Percentiles rank a stretch among this genome's conserved stretches.
These are phyloP conservation scores for Hemithea aestivaria DNA, from an alignment of 2,888 invertebrate species.

Conservation along the genomic window DNA sequence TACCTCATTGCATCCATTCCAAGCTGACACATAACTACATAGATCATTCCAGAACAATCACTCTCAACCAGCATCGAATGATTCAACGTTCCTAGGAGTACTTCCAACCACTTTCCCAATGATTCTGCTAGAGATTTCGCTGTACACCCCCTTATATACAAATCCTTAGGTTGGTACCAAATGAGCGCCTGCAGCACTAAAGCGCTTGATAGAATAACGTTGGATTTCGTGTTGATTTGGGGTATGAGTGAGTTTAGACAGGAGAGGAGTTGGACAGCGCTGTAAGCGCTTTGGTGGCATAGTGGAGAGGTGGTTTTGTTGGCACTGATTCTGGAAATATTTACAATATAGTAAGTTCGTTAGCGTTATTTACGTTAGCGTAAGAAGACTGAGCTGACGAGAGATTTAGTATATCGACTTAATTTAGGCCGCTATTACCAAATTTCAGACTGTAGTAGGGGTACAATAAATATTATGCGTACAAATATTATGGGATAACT, in stretches of 20 bases:
- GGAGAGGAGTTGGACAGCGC: conserved; percentile 59
- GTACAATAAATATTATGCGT: too few species aligned
- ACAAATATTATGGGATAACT: too few species aligned
- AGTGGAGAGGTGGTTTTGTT: conserved; percentile 52
- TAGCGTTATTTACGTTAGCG: too few species aligned
- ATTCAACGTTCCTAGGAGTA: conserved; percentile 51
- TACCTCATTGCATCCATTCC: conserved; percentile 55
- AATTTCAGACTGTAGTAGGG: too few species aligned
- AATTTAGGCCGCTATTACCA: too few species aligned
- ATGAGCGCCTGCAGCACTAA: conserved; percentile 59
- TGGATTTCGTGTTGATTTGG: conserved; percentile 44
- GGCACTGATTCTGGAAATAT: conserved; percentile 42
- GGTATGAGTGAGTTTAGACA: conserved; percentile 48
- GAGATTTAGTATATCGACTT: too few species aligned
- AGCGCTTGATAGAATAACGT: conserved; percentile 52
- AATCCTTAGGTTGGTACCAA: conserved; percentile 56
- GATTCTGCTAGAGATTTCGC: conserved; percentile 47
- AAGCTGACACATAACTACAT: conserved; percentile 54
- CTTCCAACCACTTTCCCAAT: conserved; percentile 51
- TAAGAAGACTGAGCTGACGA: too few species aligned
- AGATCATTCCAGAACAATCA: conserved; percentile 49
- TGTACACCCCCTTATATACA: conserved; percentile 37
- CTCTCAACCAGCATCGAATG: conserved; percentile 48
- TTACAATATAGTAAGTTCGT: too few species aligned
- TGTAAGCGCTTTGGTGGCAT: conserved; percentile 67